These are phyloP conservation scores for Erynnis tages DNA, from an alignment of 2,888 invertebrate species.

Conservation along the genomic window DNA sequence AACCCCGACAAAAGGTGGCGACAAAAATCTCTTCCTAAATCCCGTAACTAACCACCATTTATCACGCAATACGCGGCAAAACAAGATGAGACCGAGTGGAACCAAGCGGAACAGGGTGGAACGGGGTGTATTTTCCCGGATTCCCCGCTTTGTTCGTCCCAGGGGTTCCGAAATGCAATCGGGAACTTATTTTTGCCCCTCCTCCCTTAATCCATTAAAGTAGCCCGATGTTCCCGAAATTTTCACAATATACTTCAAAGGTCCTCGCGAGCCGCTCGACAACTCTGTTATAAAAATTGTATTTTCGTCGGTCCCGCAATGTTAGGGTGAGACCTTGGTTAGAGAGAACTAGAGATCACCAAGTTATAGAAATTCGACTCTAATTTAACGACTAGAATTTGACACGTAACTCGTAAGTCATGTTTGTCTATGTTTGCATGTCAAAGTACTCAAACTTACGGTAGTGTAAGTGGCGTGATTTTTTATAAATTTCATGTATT, in stretches of 20 bases:
- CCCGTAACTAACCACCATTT: background rate
- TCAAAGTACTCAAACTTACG: too few relatives aligned
- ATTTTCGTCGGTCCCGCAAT: background rate
- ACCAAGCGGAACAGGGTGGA: too few relatives aligned
- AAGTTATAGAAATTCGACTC: background rate
- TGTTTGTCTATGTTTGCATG: too few relatives aligned
- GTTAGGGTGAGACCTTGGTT: too few relatives aligned
- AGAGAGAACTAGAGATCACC: too few relatives aligned
- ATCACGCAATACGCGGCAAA: background rate
- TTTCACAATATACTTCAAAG: constrained; percentile 7
- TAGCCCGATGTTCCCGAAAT: background rate
- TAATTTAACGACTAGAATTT: too few relatives aligned
- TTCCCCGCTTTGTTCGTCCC: background rate
- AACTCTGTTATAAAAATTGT: constrained; percentile 1
- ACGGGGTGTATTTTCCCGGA: background rate
- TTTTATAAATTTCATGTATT: too few relatives aligned
- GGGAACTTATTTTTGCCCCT: background rate
- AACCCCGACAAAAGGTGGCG: background rate
- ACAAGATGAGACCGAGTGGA: background rate
- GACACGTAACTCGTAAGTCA: too few relatives aligned
- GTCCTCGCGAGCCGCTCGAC: background rate
- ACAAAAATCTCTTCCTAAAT: background rate
- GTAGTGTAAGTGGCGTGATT: too few relatives aligned
- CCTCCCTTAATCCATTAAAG: constrained; percentile 9
- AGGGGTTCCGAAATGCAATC: background rate